Evolutionary conservation across 1,140 invertebrate species (phyloP).

Genomic region (Mya arenaria): DNA sequence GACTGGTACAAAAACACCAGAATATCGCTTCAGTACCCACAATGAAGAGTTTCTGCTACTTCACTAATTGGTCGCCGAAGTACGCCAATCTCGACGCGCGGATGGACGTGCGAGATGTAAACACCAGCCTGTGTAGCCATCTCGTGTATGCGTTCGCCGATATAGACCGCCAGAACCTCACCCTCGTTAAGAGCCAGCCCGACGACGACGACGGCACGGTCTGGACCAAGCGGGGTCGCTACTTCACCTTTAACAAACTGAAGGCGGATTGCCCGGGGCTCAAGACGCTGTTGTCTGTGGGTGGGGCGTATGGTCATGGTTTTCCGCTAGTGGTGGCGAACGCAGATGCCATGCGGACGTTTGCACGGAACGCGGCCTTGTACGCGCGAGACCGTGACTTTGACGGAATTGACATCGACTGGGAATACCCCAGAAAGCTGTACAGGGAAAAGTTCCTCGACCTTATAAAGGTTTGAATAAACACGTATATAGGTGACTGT

Average conservation of each 20-base stretch:
- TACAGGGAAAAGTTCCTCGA: conserved; percentile 56
- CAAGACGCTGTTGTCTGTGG: conserved; percentile 63
- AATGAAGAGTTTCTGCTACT: conserved; percentile 86
- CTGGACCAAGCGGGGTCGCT: conserved; percentile 31
- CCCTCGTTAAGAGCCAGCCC: conserved; percentile 45
- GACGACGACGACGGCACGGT: conserved; percentile 61
- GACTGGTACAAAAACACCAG: too few relatives aligned
- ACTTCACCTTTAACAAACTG: conserved; percentile 83
- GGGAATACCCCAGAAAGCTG: conserved; percentile 91
- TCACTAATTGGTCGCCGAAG: conserved; percentile 96
- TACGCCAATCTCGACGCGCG: conserved; percentile 89
- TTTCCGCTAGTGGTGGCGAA: conserved; percentile 69
- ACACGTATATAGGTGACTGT: too few relatives aligned
- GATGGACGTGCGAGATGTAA: conserved; percentile 93
- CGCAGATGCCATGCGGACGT: conserved; percentile 54
- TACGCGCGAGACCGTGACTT: conserved; percentile 96
- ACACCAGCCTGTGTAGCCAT: conserved; percentile 93
- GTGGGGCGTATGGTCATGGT: conserved; percentile 44
- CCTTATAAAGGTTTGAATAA: too few relatives aligned
- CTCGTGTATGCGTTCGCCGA: conserved; percentile 95
- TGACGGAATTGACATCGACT: conserved; percentile 97
- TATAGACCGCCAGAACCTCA: conserved; percentile 82
- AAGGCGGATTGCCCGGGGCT: conserved; percentile 93
- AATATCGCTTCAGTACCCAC: not conserved
- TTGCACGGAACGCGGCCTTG: conserved; percentile 85